Conservation (phyloP, 1,140 invertebrate species). For the Hylyphantes graminicola region DNA sequence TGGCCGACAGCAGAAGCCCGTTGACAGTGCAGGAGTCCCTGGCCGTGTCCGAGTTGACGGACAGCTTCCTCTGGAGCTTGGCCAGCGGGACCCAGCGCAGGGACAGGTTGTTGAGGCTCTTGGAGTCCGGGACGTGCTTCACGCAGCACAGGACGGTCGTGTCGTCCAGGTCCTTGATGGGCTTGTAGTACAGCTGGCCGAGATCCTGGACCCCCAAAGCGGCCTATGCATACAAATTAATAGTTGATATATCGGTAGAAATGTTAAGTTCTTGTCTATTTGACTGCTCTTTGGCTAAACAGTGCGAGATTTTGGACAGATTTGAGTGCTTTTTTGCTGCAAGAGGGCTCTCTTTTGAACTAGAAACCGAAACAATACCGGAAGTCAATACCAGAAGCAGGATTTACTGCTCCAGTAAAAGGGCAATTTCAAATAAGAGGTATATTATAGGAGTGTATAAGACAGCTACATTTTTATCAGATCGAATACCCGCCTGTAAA, state of each 20-base stretch:
- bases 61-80: slow-evolving; percentile 73
- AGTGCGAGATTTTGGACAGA: too few relatives aligned
- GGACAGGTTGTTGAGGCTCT: slow-evolving; percentile 76
- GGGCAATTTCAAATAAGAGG: too few relatives aligned
- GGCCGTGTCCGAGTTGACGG: slow-evolving; percentile 34
- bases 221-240: slow-evolving; percentile 65
- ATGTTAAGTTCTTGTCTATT: too few relatives aligned
- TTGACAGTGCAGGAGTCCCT: slow-evolving; percentile 21
- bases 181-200: slow-evolving; percentile 91
- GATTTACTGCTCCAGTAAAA: too few relatives aligned
- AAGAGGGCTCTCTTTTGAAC: too few relatives aligned
- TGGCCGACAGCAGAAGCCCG: slow-evolving; percentile 15
- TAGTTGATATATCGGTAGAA: background rate
- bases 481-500: too few relatives aligned
- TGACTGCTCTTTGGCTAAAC: too few relatives aligned
- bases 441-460: too few relatives aligned
- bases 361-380: too few relatives aligned
- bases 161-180: slow-evolving; percentile 85
- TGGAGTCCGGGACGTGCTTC: slow-evolving; percentile 84
- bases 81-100: slow-evolving; percentile 88
- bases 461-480: too few relatives aligned
- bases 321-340: too few relatives aligned
- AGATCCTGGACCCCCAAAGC: slow-evolving; percentile 90
- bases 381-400: too few relatives aligned
- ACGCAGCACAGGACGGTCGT: slow-evolving; percentile 89